These are phyloP conservation scores for Pygmarrhopalites habei DNA, from an alignment of 1,140 invertebrate genomes.

Conservation along the genomic window DNA sequence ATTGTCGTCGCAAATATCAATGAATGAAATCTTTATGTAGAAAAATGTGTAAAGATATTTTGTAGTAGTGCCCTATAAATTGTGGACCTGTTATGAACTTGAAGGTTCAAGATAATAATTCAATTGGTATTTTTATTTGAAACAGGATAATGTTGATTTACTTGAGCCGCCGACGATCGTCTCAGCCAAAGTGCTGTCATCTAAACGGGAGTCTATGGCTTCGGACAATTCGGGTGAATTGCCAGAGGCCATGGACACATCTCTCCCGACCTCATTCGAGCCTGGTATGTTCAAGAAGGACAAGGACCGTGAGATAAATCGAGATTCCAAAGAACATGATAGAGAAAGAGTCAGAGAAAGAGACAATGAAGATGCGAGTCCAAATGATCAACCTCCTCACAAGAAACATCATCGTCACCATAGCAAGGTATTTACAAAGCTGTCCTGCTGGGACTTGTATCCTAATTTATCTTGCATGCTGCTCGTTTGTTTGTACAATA, in stretches of 20 bases:
- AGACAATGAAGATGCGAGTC: slow-evolving; percentile 8
- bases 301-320: slow-evolving; percentile 11
- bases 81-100: too few species aligned
- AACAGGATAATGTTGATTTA: slow-evolving; percentile 34
- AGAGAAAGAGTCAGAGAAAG: slow-evolving; percentile 6
- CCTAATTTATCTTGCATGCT: too few species aligned
- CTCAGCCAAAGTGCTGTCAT: slow-evolving; percentile 36
- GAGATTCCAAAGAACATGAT: slow-evolving; percentile 1
- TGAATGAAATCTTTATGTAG: too few species aligned
- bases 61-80: too few species aligned
- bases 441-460: too few species aligned
- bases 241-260: slow-evolving; percentile 41
- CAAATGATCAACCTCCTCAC: slow-evolving; percentile 11
- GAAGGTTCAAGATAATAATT: not conserved
- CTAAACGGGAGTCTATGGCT: slow-evolving; percentile 36
- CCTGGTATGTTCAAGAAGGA: slow-evolving; percentile 68
- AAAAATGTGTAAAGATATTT: too few species aligned
- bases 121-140: not conserved
- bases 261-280: slow-evolving; percentile 64
- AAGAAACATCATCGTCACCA: slow-evolving; percentile 37
- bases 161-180: slow-evolving; percentile 24
- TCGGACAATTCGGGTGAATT: slow-evolving; percentile 38
- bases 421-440: slow-evolving; percentile 33
- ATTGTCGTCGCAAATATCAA: too few species aligned
- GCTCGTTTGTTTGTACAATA: too few species aligned